Conservation (phyloP, 2,113 vertebrate genomes). For the Hydropotes inermis region DNA sequence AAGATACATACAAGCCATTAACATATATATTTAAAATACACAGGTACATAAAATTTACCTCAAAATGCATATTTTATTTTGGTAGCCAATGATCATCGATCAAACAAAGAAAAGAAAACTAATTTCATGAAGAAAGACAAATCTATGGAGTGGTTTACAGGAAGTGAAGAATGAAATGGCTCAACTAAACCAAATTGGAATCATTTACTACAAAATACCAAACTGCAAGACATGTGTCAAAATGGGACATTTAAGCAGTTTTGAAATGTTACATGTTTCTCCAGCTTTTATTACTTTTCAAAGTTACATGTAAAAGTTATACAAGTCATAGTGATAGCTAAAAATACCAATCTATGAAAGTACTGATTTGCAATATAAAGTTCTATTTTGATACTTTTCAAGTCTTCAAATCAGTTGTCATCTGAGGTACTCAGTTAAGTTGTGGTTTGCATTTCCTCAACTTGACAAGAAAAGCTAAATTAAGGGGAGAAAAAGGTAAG, state of each 20-base stretch:
- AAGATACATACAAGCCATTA: conserved; percentile 29
- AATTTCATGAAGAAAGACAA: conserved; percentile 76
- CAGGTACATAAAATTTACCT: conserved; percentile 53
- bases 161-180: conserved; percentile 80
- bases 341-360: conserved; percentile 66
- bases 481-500: conserved; percentile 56
- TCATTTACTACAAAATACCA: conserved; percentile 35
- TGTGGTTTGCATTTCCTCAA: conserved; percentile 85
- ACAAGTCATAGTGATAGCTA: conserved; percentile 60
- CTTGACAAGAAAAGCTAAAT: conserved; percentile 92
- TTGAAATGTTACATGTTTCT: conserved; percentile 10
- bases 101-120: conserved; percentile 73
- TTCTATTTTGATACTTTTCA: conserved; percentile 61
- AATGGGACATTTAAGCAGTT: conserved; percentile 27
- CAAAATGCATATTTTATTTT: conserved; percentile 70
- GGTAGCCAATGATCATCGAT: conserved; percentile 72
- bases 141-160: conserved; percentile 92
- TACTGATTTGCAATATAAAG: conserved; percentile 56
- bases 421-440: conserved; percentile 51
- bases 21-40: conserved; percentile 54
- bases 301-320: conserved; percentile 36
- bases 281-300: conserved; percentile 46
- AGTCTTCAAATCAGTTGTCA: conserved; percentile 51
- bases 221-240: conserved; percentile 41
- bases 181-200: conserved; percentile 33